Conservation (phyloP, 2,888 invertebrate genomes). For the Amorpha juglandis region DNA sequence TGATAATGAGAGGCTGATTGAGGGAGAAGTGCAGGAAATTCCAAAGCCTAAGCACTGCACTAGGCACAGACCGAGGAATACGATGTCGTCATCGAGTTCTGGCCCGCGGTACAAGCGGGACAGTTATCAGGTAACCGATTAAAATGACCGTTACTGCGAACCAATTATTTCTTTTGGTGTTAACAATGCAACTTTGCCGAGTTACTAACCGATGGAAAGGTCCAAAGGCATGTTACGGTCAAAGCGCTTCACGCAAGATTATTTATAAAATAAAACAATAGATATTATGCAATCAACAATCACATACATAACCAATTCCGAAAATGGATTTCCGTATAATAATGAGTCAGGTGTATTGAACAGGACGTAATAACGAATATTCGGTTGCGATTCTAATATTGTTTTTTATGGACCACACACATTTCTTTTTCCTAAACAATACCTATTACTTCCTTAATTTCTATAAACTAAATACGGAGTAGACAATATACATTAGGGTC, state of each 20-base stretch:
- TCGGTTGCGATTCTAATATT: neutral
- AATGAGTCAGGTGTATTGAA: conserved; percentile 4
- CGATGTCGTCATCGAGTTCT: conserved; percentile 74
- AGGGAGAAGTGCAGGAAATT: conserved; percentile 61
- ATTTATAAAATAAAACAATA: conserved; percentile 3
- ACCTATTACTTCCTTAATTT: neutral
- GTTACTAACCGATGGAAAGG: neutral
- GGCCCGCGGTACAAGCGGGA: conserved; percentile 82
- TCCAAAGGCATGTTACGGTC: neutral
- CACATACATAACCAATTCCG: conserved; percentile 10
- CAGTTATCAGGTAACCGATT: conserved; percentile 75
- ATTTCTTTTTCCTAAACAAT: neutral
- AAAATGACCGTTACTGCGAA: conserved; percentile 8
- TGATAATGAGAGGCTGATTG: conserved; percentile 77
- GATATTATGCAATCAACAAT: conserved; percentile 20
- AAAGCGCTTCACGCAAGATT: neutral
- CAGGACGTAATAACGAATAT: conserved; percentile 1
- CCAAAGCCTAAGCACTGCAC: conserved; percentile 68
- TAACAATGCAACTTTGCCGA: neutral
- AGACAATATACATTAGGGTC: neutral
- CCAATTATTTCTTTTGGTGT: neutral
- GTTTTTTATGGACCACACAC: conserved; percentile 9
- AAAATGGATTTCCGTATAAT: conserved; percentile 13
- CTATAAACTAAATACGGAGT: neutral
- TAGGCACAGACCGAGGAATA: conserved; percentile 69